These are phyloP conservation scores for Papilio dardanus DNA, from an alignment of 1,140 invertebrate species.

Conservation along the genomic window DNA sequence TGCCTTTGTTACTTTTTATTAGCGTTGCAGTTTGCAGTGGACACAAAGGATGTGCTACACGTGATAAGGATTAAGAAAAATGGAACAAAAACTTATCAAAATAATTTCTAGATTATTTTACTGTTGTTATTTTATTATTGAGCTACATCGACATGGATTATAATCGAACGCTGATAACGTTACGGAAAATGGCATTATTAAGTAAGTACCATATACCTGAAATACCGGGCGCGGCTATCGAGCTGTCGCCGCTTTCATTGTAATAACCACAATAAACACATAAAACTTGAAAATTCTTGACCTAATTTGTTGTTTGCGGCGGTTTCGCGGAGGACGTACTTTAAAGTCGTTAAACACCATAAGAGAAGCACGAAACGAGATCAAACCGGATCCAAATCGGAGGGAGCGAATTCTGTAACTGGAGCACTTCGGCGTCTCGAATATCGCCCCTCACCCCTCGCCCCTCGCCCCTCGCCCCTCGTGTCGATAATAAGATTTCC, in stretches of 20 bases:
- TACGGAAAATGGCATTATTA: not conserved
- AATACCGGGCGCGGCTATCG: not conserved
- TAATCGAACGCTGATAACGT: not conserved
- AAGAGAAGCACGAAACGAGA: constrained; percentile 73
- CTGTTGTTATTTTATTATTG: not conserved
- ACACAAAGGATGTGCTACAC: not conserved
- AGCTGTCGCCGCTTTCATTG: not conserved
- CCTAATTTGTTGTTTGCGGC: constrained; percentile 16
- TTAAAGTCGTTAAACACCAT: constrained; percentile 72
- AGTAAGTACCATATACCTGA: not conserved
- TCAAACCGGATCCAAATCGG: constrained; percentile 76
- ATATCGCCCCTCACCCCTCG: constrained; percentile 69
- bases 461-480: constrained; percentile 60
- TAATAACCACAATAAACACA: not conserved
- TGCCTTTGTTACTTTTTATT: not conserved
- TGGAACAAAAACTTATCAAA: not conserved
- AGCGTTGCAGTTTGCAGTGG: not conserved
- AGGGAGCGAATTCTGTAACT: constrained; percentile 77
- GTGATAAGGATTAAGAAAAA: not conserved
- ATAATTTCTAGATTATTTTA: not conserved
- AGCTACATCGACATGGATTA: not conserved
- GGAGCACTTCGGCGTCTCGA: constrained; percentile 73
- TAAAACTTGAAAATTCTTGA: constrained; percentile 10
- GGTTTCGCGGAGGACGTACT: constrained; percentile 41
- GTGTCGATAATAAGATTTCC: constrained; percentile 79